A percentile compares a stretch with the other conserved stretches of the same genome.
Evolutionary conservation across 2,113 vertebrate genomes (phyloP).

Genomic region (Puffinus mauretanicus): DNA sequence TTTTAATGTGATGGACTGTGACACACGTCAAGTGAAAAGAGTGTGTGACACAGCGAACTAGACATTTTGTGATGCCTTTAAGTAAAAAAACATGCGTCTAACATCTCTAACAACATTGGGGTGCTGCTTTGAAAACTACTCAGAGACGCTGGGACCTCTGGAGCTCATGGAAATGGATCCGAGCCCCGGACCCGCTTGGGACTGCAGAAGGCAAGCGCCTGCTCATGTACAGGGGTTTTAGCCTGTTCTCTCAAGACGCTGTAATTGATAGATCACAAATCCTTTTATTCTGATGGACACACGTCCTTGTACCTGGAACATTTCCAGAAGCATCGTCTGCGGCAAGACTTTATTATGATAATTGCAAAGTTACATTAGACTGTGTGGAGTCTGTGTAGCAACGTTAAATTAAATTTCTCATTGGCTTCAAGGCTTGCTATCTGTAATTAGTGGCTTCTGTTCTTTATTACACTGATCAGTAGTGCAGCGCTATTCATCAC

Average conservation of each 20-base stretch:
- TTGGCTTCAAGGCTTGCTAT: constrained; percentile 56
- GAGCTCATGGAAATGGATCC: not conserved
- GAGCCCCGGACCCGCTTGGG: not conserved
- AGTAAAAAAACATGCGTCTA: not conserved
- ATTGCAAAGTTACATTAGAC: constrained; percentile 55
- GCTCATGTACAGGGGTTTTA: not conserved
- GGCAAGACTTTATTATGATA: constrained; percentile 51
- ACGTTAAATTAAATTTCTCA: constrained; percentile 62
- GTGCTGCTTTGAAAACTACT: not conserved
- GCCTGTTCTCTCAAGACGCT: not conserved
- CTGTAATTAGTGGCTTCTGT: constrained; percentile 75
- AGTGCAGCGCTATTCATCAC: constrained; percentile 69
- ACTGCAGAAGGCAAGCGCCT: not conserved
- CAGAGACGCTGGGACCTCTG: not conserved
- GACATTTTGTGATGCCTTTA: not conserved
- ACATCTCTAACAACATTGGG: not conserved
- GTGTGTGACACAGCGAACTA: not conserved
- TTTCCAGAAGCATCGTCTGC: constrained; percentile 17
- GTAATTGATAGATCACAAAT: not conserved
- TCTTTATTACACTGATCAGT: constrained; percentile 70
- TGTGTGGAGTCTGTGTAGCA: constrained; percentile 39
- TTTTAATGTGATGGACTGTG: not conserved
- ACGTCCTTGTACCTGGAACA: constrained; percentile 3
- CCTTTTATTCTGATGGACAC: not conserved
- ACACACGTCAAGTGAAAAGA: not conserved